phyloP scores from a whole-genome alignment of 2,888 invertebrate species.

The Lasioglossum pauxillum region DNA sequence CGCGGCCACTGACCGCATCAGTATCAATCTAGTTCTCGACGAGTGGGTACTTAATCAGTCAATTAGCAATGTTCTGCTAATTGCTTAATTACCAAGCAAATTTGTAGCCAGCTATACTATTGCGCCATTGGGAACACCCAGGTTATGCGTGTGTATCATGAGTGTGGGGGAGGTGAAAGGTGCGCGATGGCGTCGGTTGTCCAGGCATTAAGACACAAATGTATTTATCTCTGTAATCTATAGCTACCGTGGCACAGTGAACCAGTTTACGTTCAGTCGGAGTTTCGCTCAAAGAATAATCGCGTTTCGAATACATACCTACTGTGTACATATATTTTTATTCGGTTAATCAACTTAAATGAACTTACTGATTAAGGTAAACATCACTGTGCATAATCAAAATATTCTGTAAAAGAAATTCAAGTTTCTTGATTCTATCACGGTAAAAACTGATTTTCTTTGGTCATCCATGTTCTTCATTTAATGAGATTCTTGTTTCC shows the following conservation, averaged over 20 bases:
- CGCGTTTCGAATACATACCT: no score
- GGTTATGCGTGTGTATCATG: conserved; percentile 42
- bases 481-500: no score
- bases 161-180: conserved; percentile 48
- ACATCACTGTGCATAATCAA: no score
- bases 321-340: no score
- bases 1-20: conserved; percentile 64
- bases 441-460: no score
- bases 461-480: no score
- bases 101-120: conserved; percentile 64
- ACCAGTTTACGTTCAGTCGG: conserved; percentile 36
- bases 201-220: conserved; percentile 58
- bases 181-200: conserved; percentile 49
- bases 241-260: conserved; percentile 41
- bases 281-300: neutral
- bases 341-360: no score
- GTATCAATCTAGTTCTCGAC: conserved; percentile 75
- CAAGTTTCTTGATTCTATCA: no score
- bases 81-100: conserved; percentile 78
- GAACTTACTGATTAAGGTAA: no score
- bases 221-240: conserved; percentile 53
- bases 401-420: no score
- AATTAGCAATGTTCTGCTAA: conserved; percentile 75
- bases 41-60: conserved; percentile 78
- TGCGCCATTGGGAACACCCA: conserved; percentile 42